Evolutionary conservation across 2,797 vertebrate species (phyloP).

Genomic region (Potorous gilbertii): DNA sequence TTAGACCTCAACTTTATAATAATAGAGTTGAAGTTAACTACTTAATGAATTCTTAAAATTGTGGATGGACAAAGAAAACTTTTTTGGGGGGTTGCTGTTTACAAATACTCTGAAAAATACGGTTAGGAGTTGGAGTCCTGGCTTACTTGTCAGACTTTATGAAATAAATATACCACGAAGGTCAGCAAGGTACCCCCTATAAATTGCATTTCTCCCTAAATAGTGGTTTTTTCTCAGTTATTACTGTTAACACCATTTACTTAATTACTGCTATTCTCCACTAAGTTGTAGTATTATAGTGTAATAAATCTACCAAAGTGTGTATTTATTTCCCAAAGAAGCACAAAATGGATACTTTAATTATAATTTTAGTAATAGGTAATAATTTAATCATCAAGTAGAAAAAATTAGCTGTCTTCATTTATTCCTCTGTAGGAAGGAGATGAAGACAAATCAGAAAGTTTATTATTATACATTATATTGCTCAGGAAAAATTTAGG

Average conservation of each 20-base stretch:
- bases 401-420: not conserved
- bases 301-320: not conserved
- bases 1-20: not conserved
- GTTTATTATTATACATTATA: not conserved
- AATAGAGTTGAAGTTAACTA: rapidly evolving
- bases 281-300: rapidly evolving
- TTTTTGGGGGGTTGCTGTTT: not conserved
- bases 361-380: not conserved
- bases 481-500: not conserved
- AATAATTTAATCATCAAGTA: rapidly evolving
- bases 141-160: not conserved
- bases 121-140: not conserved
- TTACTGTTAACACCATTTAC: not conserved
- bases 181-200: no score
- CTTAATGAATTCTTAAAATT: rapidly evolving
- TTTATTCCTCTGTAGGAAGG: not conserved
- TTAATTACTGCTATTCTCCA: not conserved
- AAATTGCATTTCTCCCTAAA: not conserved
- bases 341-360: not conserved
- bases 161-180: not conserved
- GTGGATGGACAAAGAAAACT: not conserved
- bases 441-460: not conserved
- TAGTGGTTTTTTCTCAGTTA: no score
- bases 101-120: not conserved
- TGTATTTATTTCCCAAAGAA: not conserved